A percentile compares a stretch with the other conserved stretches of the same genome.
Evolutionary conservation across 1,140 invertebrate genomes (phyloP).

Genomic region (Philotrypesis tridentata): DNA sequence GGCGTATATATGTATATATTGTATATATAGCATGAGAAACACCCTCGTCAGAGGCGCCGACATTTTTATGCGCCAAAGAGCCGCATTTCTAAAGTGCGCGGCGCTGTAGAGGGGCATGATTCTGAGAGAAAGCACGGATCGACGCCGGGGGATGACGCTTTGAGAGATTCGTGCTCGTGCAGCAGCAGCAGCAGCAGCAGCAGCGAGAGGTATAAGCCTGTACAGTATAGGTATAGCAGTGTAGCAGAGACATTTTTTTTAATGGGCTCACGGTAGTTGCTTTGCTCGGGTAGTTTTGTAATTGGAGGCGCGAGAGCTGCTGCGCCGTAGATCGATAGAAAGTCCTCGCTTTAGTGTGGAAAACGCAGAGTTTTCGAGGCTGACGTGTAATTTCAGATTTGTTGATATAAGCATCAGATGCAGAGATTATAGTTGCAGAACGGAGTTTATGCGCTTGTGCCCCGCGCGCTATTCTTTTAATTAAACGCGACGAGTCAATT

Average conservation of each 20-base stretch:
- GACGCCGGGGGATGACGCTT: not conserved
- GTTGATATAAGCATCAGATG: too few relatives aligned
- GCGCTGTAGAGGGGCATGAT: not conserved
- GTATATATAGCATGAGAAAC: too few relatives aligned
- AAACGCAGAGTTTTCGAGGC: not conserved
- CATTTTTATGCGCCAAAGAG: slow-evolving; percentile 17
- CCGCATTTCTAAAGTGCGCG: not conserved
- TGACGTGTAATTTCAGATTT: too few relatives aligned
- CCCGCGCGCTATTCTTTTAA: too few relatives aligned
- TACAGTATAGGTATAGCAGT: not conserved
- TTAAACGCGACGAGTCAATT: too few relatives aligned
- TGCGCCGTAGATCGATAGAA: not conserved
- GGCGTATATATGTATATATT: not conserved
- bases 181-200: too few relatives aligned
- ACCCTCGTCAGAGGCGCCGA: not conserved
- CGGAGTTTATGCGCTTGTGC: too few relatives aligned
- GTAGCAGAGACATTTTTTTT: not conserved
- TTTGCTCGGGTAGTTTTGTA: not conserved
- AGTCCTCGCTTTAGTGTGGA: not conserved
- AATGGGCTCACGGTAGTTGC: not conserved
- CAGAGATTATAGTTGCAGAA: too few relatives aligned
- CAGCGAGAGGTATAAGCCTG: too few relatives aligned
- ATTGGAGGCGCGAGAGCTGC: not conserved
- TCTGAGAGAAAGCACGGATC: not conserved
- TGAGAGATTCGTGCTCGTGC: not conserved